phyloP scores from a whole-genome alignment of 2,113 vertebrate species.

The Neotoma lepida region DNA sequence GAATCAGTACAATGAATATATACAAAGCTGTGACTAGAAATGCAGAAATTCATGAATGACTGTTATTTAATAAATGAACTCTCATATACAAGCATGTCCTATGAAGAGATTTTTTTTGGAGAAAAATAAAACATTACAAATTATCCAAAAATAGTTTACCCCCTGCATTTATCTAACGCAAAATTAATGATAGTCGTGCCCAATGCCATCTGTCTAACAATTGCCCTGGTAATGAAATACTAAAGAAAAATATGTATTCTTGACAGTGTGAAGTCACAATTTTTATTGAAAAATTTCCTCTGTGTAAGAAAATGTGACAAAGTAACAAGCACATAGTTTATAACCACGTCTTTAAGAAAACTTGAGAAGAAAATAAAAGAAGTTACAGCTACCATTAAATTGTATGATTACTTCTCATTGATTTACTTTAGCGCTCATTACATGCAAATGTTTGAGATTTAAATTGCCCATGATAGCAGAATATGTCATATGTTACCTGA shows the following conservation, averaged over 20 bases:
- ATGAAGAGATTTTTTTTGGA: constrained; percentile 52
- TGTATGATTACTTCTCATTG: not conserved
- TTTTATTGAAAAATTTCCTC: not conserved
- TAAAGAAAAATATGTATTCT: constrained; percentile 24
- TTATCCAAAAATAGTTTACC: constrained; percentile 76
- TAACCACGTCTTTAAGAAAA: not conserved
- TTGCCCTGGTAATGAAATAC: not conserved
- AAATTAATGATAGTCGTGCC: constrained; percentile 78
- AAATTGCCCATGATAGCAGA: not conserved
- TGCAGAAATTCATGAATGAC: constrained; percentile 24
- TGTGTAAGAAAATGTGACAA: not conserved
- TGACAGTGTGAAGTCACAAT: not conserved
- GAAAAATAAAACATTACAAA: constrained; percentile 65
- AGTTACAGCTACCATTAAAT: not conserved
- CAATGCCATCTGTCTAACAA: constrained; percentile 81
- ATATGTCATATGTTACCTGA: too few relatives aligned
- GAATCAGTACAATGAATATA: not conserved
- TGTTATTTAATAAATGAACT: constrained; percentile 38
- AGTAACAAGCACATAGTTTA: not conserved
- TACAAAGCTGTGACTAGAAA: not conserved
- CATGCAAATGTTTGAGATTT: not conserved
- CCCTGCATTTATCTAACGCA: constrained; percentile 60
- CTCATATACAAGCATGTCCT: constrained; percentile 56
- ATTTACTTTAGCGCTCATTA: not conserved
- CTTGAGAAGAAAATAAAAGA: not conserved